Percentiles rank a stretch among this genome's conserved stretches.
Evolutionary conservation across 1,140 invertebrate species (phyloP).

Genomic region (Drosophila erecta): DNA sequence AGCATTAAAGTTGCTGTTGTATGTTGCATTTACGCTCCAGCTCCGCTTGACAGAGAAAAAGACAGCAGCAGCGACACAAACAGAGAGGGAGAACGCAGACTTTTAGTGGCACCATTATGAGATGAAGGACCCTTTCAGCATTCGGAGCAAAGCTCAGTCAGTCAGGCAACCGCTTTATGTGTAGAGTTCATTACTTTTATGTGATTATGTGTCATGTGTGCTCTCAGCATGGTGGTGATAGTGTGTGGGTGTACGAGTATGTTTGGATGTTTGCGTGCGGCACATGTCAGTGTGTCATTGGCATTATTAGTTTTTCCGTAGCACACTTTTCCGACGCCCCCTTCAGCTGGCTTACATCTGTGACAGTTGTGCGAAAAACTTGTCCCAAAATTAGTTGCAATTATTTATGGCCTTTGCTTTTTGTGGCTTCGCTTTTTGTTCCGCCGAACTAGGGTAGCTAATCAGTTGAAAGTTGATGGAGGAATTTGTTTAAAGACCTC

Average conservation of each 20-base stretch:
- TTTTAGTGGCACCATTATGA: constrained; percentile 62
- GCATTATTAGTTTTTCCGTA: constrained; percentile 66
- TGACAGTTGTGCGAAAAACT: constrained; percentile 33
- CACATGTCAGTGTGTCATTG: constrained; percentile 63
- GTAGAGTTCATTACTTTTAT: constrained; percentile 79
- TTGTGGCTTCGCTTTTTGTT: constrained; percentile 5
- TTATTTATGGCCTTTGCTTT: constrained; percentile 68
- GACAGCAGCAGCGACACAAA: constrained; percentile 4
- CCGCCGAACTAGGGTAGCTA: constrained; percentile 22
- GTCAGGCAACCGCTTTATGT: constrained; percentile 65
- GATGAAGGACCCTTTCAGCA: constrained; percentile 40
- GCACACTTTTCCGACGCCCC: constrained; percentile 23
- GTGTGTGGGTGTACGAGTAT: background rate
- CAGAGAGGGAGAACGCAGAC: constrained; percentile 12
- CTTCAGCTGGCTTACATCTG: constrained; percentile 2
- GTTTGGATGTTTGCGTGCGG: constrained; percentile 4
- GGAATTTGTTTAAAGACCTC: no score
- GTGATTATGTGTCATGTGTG: constrained; percentile 75
- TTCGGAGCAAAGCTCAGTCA: constrained; percentile 38
- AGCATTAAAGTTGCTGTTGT: constrained; percentile 59
- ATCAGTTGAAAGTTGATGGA: constrained; percentile 41
- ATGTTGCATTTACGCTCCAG: constrained; percentile 70
- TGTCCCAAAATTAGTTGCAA: constrained; percentile 70
- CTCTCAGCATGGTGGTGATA: constrained; percentile 11
- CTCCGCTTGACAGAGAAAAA: constrained; percentile 35